Evolutionary conservation across 37 sponge, comb jelly and placozoan species (phyloP).

Genomic region (Cladorhizidae sp.): DNA sequence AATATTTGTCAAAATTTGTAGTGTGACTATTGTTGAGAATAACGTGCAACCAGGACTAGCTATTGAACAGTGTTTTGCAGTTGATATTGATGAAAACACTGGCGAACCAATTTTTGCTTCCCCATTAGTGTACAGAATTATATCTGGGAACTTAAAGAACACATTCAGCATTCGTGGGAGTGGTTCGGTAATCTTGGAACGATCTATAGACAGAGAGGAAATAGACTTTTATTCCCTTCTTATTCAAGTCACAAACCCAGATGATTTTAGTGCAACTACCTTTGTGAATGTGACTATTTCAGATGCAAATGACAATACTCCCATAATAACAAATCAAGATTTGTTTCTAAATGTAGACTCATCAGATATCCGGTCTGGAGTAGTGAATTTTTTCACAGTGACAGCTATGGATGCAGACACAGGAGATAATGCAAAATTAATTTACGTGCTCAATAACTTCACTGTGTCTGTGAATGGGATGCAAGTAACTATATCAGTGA

Average conservation of each 20-base stretch:
- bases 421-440: conserved; percentile 51
- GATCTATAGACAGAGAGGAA: conserved; percentile 44
- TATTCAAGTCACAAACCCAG: conserved; percentile 50
- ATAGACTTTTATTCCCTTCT: conserved; percentile 29
- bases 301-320: conserved; percentile 76
- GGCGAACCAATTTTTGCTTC: neutral
- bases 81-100: conserved; percentile 38
- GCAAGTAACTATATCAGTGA: conserved; percentile 31
- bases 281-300: conserved; percentile 30
- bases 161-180: conserved; percentile 32
- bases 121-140: conserved; percentile 50
- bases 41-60: neutral
- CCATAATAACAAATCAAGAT: conserved; percentile 16
- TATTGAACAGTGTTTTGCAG: conserved; percentile 25
- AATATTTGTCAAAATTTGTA: conserved; percentile 28
- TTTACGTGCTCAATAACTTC: conserved; percentile 12
- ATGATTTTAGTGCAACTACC: conserved; percentile 10
- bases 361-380: neutral
- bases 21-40: conserved; percentile 1
- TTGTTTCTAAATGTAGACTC: neutral
- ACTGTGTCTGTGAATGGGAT: neutral
- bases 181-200: conserved; percentile 27
- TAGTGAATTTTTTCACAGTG: conserved; percentile 5
- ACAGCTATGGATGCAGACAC: conserved; percentile 64
- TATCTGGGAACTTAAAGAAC: conserved; percentile 28